Evolutionary conservation across 2,797 vertebrate genomes (phyloP).

Genomic region (Phataginus tetradactyla): DNA sequence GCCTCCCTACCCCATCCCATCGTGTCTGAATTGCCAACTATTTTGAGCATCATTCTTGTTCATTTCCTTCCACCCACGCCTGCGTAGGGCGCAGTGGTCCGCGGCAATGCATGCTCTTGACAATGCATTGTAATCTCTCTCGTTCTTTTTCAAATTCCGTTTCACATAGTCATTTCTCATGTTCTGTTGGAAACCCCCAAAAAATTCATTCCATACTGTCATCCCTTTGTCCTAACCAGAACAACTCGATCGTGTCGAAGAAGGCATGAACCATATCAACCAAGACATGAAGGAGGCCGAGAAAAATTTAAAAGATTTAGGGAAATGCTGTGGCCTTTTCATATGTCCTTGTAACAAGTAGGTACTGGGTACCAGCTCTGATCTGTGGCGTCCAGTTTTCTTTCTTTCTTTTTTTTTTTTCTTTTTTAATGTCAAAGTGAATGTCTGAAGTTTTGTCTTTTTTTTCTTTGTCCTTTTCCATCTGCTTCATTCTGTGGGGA

Average conservation of each 20-base stretch:
- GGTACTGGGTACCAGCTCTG: conserved; percentile 98
- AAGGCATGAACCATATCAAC: conserved; percentile 99
- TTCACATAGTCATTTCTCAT: conserved; percentile 92
- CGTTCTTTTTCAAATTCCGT: conserved; percentile 82
- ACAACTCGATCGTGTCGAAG: conserved; percentile 99
- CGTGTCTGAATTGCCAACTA: conserved; percentile 78
- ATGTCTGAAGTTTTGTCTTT: conserved; percentile 99
- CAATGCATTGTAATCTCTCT: conserved; percentile 87
- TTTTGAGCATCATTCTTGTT: conserved; percentile 78
- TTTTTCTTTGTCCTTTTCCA: conserved; percentile 96
- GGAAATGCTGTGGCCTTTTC: conserved; percentile 99
- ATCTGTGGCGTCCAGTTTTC: conserved; percentile 99
- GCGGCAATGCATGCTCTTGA: conserved; percentile 86
- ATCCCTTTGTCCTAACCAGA: conserved; percentile 99
- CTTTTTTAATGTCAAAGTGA: conserved; percentile 97
- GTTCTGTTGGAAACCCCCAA: conserved; percentile 91
- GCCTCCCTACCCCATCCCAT: conserved; percentile 80
- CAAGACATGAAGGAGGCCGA: conserved; percentile 99
- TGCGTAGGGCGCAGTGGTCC: conserved; percentile 66
- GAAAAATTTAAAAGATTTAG: conserved; percentile 99
- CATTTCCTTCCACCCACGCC: conserved; percentile 78
- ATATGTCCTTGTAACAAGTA: conserved; percentile 99
- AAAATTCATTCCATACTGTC: conserved; percentile 99
- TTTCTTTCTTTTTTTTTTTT: conserved; percentile 94
- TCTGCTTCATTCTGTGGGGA: conserved; percentile 99